Base-by-base conservation (phyloP, 2,888 invertebrate species). In the Drosophila prostipennis region DNA sequence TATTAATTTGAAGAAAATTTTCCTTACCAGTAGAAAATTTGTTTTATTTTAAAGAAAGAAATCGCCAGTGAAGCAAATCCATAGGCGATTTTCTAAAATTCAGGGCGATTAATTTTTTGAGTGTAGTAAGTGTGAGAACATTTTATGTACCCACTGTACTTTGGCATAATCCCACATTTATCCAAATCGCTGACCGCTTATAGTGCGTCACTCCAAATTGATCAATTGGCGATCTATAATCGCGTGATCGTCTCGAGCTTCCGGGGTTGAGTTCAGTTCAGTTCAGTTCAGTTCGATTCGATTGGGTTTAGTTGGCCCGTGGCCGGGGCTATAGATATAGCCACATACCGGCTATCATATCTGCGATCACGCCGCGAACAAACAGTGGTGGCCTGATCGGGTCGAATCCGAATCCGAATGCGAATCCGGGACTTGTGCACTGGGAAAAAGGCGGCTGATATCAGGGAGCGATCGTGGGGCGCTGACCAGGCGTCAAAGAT, bases 121-220 rank as follows among this genome's bases (percentile, higher is more conserved):
- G n/a, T n/a, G n/a, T n/a, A 26, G 26, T 0, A 34, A 34, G 11
- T 34, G 40, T 3, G 8, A 2, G 4, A 19, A 8, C 23, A 2
- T 7, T 6, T 11, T 1, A 5, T 10, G 2, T 29, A 14, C 3
- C 46, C 46, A 32, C 46, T 32, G 32, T 34, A 48, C 3, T 54
- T 16, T 10, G n/a, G 2, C n/a, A 16, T 37, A 29, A 61, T 61
- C 64, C 32, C 40, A 14, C 58, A 40, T 63, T 64, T 63, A 63
- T 64, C 48, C 64, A 63, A 63, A 61, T 63, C 19, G 63, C 32
- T 40, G 32, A 23, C 23, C 39, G 32, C 11, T 5, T 23, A 5
- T 16, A 63, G 40, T 63, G 61, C 61, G 61, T 63, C 61, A 63
- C 64, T 36, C 16, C 7, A 11, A 64, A 64, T 63, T 63, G 61